Conservation (phyloP, 2,888 invertebrate species). For the Polydesmus complanatus region DNA sequence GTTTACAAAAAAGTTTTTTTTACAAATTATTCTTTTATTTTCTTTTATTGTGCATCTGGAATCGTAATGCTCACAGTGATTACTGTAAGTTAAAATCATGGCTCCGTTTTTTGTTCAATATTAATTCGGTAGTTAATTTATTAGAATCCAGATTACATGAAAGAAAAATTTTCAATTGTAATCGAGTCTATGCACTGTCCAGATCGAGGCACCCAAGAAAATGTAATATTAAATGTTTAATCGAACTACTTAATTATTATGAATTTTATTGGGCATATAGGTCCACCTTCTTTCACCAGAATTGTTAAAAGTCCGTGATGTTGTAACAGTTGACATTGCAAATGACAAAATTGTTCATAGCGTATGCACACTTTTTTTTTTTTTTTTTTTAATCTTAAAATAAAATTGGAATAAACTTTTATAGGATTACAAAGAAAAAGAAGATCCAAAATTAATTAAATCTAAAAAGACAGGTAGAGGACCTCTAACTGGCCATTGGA, state of each 20-base stretch:
- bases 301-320: conserved; percentile 71
- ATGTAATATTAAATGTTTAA: conserved; percentile 49
- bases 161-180: conserved; percentile 80
- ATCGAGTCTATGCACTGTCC: conserved; percentile 89
- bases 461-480: conserved; percentile 88
- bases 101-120: conserved; percentile 10
- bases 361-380: conserved; percentile 19
- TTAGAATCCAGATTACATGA: conserved; percentile 88
- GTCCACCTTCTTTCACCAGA: conserved; percentile 84
- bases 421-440: conserved; percentile 74
- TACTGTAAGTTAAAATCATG: neutral
- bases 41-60: neutral
- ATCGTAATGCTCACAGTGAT: neutral
- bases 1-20: no score
- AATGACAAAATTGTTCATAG: conserved; percentile 51
- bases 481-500: conserved; percentile 65
- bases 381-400: neutral
- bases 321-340: conserved; percentile 87
- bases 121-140: conserved; percentile 20
- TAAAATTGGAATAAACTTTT: conserved; percentile 1
- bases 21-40: conserved; percentile 29
- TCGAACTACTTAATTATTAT: conserved; percentile 27
- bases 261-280: conserved; percentile 40
- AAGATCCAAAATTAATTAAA: conserved; percentile 74
- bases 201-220: conserved; percentile 68